Conservation (phyloP, 2,888 invertebrate genomes). For the Dryococelus australis region DNA sequence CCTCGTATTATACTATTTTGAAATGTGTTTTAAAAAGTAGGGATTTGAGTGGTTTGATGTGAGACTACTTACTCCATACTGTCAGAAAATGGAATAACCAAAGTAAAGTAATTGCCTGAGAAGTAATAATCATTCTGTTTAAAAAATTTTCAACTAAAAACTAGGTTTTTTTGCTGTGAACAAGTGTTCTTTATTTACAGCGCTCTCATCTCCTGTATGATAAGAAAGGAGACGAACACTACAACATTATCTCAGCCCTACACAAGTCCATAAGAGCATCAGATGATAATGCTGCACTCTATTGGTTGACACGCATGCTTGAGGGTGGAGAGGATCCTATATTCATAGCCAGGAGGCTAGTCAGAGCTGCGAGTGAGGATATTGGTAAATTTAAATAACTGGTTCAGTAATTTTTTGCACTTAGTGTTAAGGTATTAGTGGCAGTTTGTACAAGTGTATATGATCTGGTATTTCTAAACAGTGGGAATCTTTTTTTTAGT, state of each 20-base stretch:
- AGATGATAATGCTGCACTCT: conserved; percentile 80
- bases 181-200: conserved; percentile 56
- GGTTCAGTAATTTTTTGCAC: not conserved
- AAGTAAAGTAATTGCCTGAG: not conserved
- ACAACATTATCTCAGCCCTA: conserved; percentile 81
- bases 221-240: conserved; percentile 81
- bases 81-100: not conserved
- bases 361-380: conserved; percentile 80
- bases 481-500: no score
- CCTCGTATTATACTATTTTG: no score
- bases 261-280: conserved; percentile 85
- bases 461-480: no score
- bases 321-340: conserved; percentile 82
- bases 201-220: conserved; percentile 82
- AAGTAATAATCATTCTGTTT: no score
- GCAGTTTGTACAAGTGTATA: no score
- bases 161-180: no score
- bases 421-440: no score
- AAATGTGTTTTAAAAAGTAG: no score
- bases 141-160: no score
- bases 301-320: conserved; percentile 83
- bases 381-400: conserved; percentile 64
- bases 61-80: not conserved
- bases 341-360: conserved; percentile 77
- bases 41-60: no score